phyloP scores from a whole-genome alignment of 2,888 invertebrate species.

The Malacosoma neustria region DNA sequence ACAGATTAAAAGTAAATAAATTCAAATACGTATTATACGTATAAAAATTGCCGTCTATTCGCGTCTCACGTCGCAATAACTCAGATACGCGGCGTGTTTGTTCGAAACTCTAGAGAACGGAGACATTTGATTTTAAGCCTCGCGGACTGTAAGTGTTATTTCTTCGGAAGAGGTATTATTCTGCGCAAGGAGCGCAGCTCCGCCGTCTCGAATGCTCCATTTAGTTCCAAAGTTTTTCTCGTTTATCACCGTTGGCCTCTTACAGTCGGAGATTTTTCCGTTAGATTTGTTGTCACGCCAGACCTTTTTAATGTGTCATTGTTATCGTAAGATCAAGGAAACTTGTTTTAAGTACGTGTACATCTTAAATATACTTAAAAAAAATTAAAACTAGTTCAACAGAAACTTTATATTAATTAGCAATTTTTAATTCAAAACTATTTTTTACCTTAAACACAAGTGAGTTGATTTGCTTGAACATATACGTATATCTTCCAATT shows the following conservation, averaged over 20 bases:
- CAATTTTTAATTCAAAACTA: too few relatives aligned
- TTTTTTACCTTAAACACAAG: too few relatives aligned
- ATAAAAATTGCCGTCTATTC: slow-evolving; percentile 42
- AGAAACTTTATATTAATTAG: too few relatives aligned
- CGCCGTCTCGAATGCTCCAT: slow-evolving; percentile 73
- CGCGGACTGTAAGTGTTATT: slow-evolving; percentile 74
- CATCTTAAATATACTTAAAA: background rate
- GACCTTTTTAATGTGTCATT: slow-evolving; percentile 75
- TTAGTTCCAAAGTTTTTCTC: slow-evolving; percentile 75
- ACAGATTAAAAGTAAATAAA: background rate
- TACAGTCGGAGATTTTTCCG: slow-evolving; percentile 74
- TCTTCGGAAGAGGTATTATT: slow-evolving; percentile 72
- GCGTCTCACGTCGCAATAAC: slow-evolving; percentile 42
- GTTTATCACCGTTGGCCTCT: slow-evolving; percentile 74
- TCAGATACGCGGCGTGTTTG: slow-evolving; percentile 44
- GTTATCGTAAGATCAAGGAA: slow-evolving; percentile 68
- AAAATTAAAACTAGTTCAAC: too few relatives aligned
- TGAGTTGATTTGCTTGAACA: too few relatives aligned
- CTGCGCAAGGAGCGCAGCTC: slow-evolving; percentile 67
- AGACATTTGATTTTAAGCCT: slow-evolving; percentile 74
- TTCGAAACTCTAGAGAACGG: slow-evolving; percentile 52
- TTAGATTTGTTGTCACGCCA: slow-evolving; percentile 76
- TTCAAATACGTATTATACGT: background rate
- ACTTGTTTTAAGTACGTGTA: slow-evolving; percentile 41
- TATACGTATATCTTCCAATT: too few relatives aligned